These are phyloP conservation scores for Gryllus bimaculatus DNA, from an alignment of 1,140 invertebrate species.

Conservation along the genomic window DNA sequence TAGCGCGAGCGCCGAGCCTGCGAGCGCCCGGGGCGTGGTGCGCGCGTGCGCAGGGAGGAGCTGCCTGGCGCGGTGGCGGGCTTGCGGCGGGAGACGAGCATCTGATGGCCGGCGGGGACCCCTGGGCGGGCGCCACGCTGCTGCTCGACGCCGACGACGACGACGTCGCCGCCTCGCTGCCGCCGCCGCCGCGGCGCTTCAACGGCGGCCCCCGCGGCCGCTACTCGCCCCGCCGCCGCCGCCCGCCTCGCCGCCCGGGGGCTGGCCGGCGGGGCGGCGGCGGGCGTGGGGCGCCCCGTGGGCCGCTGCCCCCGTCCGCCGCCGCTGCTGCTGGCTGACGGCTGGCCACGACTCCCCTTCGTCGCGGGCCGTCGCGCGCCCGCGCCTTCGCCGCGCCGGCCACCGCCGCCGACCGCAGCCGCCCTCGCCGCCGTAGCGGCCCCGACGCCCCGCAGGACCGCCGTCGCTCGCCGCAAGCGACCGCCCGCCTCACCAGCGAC, in stretches of 20 bases:
- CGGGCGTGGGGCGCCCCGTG: neutral
- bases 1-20: too few species aligned
- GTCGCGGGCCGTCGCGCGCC: too few species aligned
- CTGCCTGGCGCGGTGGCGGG: too few species aligned
- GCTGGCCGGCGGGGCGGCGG: neutral
- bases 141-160: slow-evolving; percentile 9
- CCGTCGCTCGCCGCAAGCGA: neutral
- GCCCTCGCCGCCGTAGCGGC: neutral
- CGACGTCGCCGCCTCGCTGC: neutral
- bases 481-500: neutral
- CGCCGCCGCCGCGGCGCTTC: neutral
- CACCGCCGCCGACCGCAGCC: too few species aligned
- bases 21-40: too few species aligned
- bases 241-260: neutral
- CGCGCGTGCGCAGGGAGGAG: neutral
- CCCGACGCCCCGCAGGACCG: too few species aligned
- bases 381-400: too few species aligned
- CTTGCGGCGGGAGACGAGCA: slow-evolving; percentile 22
- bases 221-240: neutral
- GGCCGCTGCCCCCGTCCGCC: neutral
- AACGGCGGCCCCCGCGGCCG: neutral
- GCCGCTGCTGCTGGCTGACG: slow-evolving; percentile 8
- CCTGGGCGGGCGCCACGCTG: neutral
- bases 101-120: slow-evolving; percentile 21
- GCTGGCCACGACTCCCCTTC: too few species aligned